A percentile compares a stretch with the other conserved stretches of the same genome.
These are phyloP conservation scores for Ecliptopera silaceata DNA, from an alignment of 2,888 invertebrate species.

Conservation along the genomic window DNA sequence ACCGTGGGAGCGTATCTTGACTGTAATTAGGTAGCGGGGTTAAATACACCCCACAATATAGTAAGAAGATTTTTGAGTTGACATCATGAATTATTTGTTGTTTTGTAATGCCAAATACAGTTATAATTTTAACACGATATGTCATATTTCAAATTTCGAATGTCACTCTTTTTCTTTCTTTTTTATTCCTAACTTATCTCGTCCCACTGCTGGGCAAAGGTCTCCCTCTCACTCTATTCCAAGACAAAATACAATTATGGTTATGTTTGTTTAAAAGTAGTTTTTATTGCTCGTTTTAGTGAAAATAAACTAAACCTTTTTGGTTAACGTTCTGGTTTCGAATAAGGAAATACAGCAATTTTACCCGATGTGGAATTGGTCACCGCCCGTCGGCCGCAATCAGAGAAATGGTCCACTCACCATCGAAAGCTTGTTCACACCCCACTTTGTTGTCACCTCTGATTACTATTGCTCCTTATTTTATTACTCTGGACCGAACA, in stretches of 20 bases:
- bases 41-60: constrained; percentile 43
- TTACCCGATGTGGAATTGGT: constrained; percentile 18
- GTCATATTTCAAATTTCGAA: no score
- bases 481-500: constrained; percentile 40
- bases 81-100: constrained; percentile 35
- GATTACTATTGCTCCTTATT: constrained; percentile 41
- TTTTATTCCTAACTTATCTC: no score
- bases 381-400: constrained; percentile 58
- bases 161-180: no score
- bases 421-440: constrained; percentile 46
- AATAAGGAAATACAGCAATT: constrained; percentile 14
- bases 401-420: constrained; percentile 66
- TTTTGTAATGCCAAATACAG: no score
- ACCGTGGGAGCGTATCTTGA: constrained; percentile 66
- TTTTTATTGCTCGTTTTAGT: no score
- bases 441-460: constrained; percentile 38
- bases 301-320: no score
- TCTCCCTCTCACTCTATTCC: no score
- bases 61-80: constrained; percentile 33
- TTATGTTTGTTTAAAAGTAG: no score
- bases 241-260: no score
- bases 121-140: no score
- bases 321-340: neutral
- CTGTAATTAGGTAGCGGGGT: constrained; percentile 66
- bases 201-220: no score